A percentile compares a stretch with the other conserved stretches of the same genome.
Evolutionary conservation across 2,797 vertebrate species (phyloP).

Genomic region (Fratercula arctica): DNA sequence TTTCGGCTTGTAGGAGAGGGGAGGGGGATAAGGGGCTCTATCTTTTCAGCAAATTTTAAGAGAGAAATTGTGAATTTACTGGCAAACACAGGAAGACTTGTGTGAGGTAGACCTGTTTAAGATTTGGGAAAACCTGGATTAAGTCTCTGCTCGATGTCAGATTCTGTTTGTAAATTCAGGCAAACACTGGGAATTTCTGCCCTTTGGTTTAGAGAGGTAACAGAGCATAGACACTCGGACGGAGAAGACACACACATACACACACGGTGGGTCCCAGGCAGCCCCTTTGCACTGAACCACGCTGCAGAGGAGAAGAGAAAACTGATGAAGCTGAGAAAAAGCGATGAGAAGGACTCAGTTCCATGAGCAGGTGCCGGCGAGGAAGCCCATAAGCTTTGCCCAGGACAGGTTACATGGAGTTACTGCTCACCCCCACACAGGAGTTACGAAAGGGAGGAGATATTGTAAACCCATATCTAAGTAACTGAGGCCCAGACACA

Average conservation of each 20-base stretch:
- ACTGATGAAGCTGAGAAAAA: background rate
- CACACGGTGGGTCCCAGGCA: background rate
- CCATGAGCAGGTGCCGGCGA: accelerated
- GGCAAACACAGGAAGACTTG: background rate
- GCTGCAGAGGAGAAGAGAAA: background rate
- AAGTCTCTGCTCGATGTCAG: background rate
- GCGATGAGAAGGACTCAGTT: background rate
- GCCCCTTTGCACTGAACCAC: background rate
- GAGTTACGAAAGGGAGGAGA: background rate
- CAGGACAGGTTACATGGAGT: background rate
- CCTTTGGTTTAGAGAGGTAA: background rate
- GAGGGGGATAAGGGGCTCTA: background rate
- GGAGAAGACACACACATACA: background rate
- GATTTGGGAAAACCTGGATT: background rate
- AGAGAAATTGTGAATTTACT: background rate
- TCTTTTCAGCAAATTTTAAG: background rate
- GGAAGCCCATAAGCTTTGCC: background rate
- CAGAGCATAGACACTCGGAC: accelerated
- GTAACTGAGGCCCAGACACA: background rate
- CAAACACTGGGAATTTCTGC: background rate
- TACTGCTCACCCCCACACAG: background rate
- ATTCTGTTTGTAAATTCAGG: background rate
- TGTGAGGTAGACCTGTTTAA: background rate
- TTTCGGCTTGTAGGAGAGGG: background rate
- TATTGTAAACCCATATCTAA: background rate